A percentile compares a stretch with the other conserved stretches of the same genome.
These are phyloP conservation scores for Antennarius maculatus DNA, from an alignment of 2,797 vertebrate species.

Conservation along the genomic window DNA sequence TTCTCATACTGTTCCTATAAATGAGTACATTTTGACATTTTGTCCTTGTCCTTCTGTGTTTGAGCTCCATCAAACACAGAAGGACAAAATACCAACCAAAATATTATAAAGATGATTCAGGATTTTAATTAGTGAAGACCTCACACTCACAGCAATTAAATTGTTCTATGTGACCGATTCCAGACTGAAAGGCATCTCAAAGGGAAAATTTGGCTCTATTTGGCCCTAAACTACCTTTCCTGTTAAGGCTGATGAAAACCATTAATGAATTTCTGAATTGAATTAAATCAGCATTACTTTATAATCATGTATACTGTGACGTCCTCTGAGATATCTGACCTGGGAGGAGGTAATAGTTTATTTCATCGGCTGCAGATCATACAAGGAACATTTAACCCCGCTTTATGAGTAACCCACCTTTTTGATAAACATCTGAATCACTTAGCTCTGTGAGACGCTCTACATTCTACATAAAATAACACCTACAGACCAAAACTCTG, in stretches of 20 bases:
- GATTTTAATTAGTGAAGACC: constrained; percentile 10
- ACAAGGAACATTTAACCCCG: no score
- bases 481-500: constrained; percentile 46
- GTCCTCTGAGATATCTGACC: no score
- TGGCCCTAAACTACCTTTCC: constrained; percentile 21
- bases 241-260: constrained; percentile 24
- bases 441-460: constrained; percentile 37
- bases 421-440: background rate
- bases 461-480: constrained; percentile 56
- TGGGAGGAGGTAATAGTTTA: no score
- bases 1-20: no score
- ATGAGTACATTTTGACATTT: no score
- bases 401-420: no score
- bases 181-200: constrained; percentile 26
- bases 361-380: no score
- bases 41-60: no score
- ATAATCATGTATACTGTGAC: background rate
- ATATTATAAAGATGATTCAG: no score
- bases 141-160: constrained; percentile 65
- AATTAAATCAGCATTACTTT: background rate
- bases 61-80: no score
- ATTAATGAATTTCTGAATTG: constrained; percentile 11
- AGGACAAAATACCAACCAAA: no score
- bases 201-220: constrained; percentile 22
- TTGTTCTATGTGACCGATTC: constrained; percentile 67